phyloP scores from a whole-genome alignment of 2,888 invertebrate species.

The Xiphydria camelus region DNA sequence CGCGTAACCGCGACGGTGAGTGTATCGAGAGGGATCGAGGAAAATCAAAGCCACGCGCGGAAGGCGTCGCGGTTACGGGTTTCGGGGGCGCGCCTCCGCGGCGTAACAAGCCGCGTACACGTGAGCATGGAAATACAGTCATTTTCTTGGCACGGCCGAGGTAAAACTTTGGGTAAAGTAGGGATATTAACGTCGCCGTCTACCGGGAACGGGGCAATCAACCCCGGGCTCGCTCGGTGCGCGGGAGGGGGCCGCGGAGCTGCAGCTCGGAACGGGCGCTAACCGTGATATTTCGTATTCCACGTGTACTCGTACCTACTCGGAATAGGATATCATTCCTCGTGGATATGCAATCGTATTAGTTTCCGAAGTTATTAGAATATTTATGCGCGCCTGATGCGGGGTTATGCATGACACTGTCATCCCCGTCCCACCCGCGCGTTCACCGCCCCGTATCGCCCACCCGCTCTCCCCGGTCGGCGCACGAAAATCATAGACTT shows the following conservation, averaged over 20 bases:
- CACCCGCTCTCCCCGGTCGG: conserved; percentile 10
- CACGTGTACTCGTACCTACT: conserved; percentile 22
- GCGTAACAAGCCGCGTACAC: background rate
- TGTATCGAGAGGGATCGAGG: no score
- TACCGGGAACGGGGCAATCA: background rate
- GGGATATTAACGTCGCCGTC: conserved; percentile 8
- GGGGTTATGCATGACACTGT: conserved; percentile 29
- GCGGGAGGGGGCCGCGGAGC: no score
- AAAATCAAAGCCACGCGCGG: no score
- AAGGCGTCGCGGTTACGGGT: no score
- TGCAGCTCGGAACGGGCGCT: no score
- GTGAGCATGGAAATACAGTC: background rate
- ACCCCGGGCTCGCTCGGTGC: background rate
- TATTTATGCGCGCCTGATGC: conserved; percentile 36
- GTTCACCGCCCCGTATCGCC: background rate
- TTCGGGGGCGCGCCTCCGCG: background rate
- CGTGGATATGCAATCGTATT: conserved; percentile 42
- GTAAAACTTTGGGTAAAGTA: conserved; percentile 12
- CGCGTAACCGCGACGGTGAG: no score
- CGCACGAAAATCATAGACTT: conserved; percentile 8
- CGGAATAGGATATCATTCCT: conserved; percentile 36
- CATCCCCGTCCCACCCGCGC: conserved; percentile 4
- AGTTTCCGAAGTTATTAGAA: conserved; percentile 48
- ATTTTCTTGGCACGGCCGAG: background rate
- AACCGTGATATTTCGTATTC: conserved; percentile 27